Evolutionary conservation across 2,888 invertebrate genomes (phyloP).

Genomic region (Perizoma flavofasciatum): DNA sequence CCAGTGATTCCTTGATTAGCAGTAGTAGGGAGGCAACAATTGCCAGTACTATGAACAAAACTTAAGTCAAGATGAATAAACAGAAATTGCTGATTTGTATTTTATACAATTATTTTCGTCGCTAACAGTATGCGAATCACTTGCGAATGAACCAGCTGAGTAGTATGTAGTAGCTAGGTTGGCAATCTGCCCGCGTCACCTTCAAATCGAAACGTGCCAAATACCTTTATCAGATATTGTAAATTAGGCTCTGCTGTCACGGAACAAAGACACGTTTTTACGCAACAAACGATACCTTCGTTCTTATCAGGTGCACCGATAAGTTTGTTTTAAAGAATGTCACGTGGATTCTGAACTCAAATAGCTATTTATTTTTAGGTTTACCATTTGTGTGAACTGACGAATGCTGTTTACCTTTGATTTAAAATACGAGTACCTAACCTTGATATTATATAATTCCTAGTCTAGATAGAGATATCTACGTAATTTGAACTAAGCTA

Average conservation of each 20-base stretch:
- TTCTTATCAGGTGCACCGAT: constrained; percentile 9
- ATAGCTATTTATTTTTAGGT: constrained; percentile 19
- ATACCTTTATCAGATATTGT: constrained; percentile 5
- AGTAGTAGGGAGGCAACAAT: too few relatives aligned
- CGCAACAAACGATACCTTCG: background rate
- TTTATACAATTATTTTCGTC: too few relatives aligned
- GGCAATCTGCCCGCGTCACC: constrained; percentile 21
- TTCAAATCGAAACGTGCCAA: constrained; percentile 20
- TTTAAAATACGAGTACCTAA: too few relatives aligned
- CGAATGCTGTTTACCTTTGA: constrained; percentile 7
- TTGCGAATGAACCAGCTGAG: constrained; percentile 12
- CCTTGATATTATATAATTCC: too few relatives aligned
- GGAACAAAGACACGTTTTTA: constrained; percentile 20
- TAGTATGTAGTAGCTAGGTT: constrained; percentile 15
- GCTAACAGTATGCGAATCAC: background rate
- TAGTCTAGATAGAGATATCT: too few relatives aligned
- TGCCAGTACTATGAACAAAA: too few relatives aligned
- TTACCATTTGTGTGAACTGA: background rate
- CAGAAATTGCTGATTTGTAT: too few relatives aligned
- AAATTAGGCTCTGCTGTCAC: constrained; percentile 19
- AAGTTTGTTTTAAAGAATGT: constrained; percentile 14
- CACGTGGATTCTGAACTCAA: constrained; percentile 19
- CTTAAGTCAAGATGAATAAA: too few relatives aligned
- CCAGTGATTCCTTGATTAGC: too few relatives aligned
- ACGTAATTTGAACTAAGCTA: too few relatives aligned